Conservation (phyloP, 2,888 invertebrate genomes). For the Amblyjoppa fuscipennis region DNA sequence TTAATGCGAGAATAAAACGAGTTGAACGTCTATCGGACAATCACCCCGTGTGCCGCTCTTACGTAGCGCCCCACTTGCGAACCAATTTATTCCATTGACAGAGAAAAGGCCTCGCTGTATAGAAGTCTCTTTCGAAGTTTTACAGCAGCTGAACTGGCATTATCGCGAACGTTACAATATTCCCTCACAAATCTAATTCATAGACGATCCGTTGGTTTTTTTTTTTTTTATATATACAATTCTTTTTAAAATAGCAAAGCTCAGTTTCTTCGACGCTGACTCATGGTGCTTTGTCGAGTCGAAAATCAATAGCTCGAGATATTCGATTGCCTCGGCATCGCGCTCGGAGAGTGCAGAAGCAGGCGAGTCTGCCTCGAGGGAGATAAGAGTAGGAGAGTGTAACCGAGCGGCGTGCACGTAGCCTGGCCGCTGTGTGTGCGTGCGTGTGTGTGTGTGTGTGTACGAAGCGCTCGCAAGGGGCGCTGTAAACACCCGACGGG, state of each 20-base stretch:
- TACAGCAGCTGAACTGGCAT: too few relatives aligned
- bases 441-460: not conserved
- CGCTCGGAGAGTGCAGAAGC: conserved; percentile 36
- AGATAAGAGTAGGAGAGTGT: conserved; percentile 57
- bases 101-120: too few relatives aligned
- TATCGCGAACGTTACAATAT: not conserved
- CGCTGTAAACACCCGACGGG: conserved; percentile 29
- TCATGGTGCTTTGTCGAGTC: conserved; percentile 47
- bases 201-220: conserved; percentile 11
- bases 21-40: too few relatives aligned
- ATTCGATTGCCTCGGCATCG: conserved; percentile 55
- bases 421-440: not conserved
- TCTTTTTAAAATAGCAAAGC: not conserved
- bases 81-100: too few relatives aligned
- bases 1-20: too few relatives aligned
- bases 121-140: too few relatives aligned
- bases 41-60: too few relatives aligned
- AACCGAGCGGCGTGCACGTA: conserved; percentile 11
- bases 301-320: conserved; percentile 63
- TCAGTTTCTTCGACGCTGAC: conserved; percentile 2
- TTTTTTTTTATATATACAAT: too few relatives aligned
- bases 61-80: too few relatives aligned
- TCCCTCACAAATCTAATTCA: too few relatives aligned
- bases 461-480: not conserved
- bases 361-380: conserved; percentile 58